Conservation (phyloP, 2,113 vertebrate species). For the Ctenodactylus gundi region DNA sequence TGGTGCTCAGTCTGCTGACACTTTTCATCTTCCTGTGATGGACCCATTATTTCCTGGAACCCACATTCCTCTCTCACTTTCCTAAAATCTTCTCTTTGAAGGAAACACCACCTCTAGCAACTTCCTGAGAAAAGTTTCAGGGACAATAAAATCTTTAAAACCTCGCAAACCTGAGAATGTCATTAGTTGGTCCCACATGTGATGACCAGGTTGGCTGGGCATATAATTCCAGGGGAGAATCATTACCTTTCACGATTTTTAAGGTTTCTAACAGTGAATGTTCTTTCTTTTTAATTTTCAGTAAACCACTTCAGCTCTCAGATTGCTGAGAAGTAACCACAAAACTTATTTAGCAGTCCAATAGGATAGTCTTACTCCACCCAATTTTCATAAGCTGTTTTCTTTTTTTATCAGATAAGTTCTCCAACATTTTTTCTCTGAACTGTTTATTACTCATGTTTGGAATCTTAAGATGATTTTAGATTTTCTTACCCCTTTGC, state of each 20-base stretch:
- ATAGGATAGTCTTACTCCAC: background rate
- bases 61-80: background rate
- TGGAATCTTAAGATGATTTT: background rate
- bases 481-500: background rate
- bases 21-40: background rate
- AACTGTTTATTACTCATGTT: background rate
- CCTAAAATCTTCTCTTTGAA: background rate
- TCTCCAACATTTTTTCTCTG: background rate
- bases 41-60: background rate
- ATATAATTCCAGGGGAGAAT: background rate
- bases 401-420: too few species aligned
- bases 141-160: constrained; percentile 14
- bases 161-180: background rate
- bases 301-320: background rate
- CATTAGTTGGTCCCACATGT: background rate
- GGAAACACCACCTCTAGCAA: background rate
- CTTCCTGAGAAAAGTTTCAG: constrained; percentile 21
- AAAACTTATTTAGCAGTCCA: background rate
- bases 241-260: background rate
- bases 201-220: background rate
- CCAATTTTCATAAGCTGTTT: background rate
- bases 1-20: background rate
- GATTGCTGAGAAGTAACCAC: background rate
- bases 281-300: background rate
- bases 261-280: background rate